phyloP scores from a whole-genome alignment of 1,140 invertebrate species.

The Adoxophyes honmai region DNA sequence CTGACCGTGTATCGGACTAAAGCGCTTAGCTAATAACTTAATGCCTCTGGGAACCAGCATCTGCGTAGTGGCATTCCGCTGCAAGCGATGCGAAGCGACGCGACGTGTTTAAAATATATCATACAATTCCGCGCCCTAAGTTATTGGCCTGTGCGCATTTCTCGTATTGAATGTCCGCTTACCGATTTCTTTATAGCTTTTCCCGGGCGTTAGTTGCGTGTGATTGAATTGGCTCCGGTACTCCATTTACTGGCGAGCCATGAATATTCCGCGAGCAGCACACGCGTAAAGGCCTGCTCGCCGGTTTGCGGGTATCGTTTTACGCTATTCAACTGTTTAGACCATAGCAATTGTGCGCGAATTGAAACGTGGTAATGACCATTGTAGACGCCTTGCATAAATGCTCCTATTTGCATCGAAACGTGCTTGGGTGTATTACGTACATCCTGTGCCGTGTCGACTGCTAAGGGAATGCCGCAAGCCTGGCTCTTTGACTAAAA shows the following conservation, averaged over 20 bases:
- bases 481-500: conserved; percentile 20
- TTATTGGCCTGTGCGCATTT: conserved; percentile 15
- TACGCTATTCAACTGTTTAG: conserved; percentile 62
- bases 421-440: conserved; percentile 50
- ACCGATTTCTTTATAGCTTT: conserved; percentile 37
- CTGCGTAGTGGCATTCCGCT: conserved; percentile 31
- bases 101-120: conserved; percentile 40
- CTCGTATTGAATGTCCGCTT: conserved; percentile 24
- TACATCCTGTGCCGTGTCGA: conserved; percentile 25
- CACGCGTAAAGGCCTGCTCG: conserved; percentile 26
- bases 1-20: conserved; percentile 50
- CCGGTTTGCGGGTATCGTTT: conserved; percentile 48
- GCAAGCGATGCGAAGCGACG: conserved; percentile 38
- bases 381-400: conserved; percentile 59
- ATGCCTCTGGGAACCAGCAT: conserved; percentile 66
- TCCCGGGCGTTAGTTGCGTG: conserved; percentile 25
- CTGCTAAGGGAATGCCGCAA: conserved; percentile 41
- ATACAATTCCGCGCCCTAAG: conserved; percentile 19
- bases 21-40: conserved; percentile 71
- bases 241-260: conserved; percentile 40
- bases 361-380: conserved; percentile 69
- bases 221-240: conserved; percentile 39
- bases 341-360: conserved; percentile 46
- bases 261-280: conserved; percentile 52
- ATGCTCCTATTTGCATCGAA: conserved; percentile 67